Conservation (phyloP, 2,113 vertebrate genomes). For the Craseonycteris thonglongyai region DNA sequence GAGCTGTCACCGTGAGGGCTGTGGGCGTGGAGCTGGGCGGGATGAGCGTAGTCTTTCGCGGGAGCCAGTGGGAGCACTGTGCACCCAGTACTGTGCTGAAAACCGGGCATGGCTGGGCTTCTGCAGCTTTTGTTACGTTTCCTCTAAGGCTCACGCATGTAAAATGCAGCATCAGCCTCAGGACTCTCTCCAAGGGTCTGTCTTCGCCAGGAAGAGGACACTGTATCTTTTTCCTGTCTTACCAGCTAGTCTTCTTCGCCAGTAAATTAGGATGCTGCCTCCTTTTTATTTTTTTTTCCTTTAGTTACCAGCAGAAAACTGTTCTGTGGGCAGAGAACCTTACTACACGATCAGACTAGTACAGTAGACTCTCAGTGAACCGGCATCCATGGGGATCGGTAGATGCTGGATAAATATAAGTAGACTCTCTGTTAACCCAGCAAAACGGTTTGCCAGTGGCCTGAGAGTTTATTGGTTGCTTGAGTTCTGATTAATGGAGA, state of each 20-base stretch:
- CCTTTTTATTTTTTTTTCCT: not conserved
- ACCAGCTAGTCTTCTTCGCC: not conserved
- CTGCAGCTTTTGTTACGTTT: not conserved
- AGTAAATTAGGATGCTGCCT: not conserved
- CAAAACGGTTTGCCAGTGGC: too few relatives aligned
- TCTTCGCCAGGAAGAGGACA: not conserved
- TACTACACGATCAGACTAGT: not conserved
- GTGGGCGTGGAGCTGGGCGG: not conserved
- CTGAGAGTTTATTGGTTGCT: too few relatives aligned
- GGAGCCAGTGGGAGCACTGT: not conserved
- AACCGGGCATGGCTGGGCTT: too few relatives aligned
- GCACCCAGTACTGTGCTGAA: too few relatives aligned
- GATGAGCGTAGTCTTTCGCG: too few relatives aligned
- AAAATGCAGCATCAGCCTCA: not conserved
- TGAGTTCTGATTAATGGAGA: too few relatives aligned
- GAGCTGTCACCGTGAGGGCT: not conserved
- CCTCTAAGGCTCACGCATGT: not conserved
- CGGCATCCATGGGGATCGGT: too few relatives aligned
- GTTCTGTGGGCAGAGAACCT: not conserved
- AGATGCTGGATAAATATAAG: too few relatives aligned
- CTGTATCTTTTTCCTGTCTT: not conserved
- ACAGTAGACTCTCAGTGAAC: too few relatives aligned
- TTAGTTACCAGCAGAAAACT: not conserved
- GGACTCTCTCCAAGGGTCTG: not conserved
- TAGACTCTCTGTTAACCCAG: not conserved